Evolutionary conservation across 2,888 invertebrate genomes (phyloP).

Genomic region (Amphipoea oculea): DNA sequence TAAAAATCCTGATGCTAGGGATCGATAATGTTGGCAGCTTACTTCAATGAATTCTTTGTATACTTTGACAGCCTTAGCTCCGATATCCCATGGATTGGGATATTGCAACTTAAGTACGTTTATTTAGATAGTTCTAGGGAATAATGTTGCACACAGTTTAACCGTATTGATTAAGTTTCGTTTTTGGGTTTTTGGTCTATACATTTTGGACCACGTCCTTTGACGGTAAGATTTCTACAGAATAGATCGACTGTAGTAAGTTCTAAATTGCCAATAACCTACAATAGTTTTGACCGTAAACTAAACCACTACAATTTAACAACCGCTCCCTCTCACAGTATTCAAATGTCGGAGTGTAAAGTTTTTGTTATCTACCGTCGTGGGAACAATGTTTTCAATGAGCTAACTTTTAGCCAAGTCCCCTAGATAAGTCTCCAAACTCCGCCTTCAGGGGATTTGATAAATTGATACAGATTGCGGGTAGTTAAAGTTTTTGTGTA

Average conservation of each 20-base stretch:
- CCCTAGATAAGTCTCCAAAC: constrained; percentile 67
- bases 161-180: too few species aligned
- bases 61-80: too few species aligned
- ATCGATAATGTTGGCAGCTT: background rate
- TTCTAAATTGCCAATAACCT: background rate
- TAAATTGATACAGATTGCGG: constrained; percentile 78
- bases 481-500: constrained; percentile 70
- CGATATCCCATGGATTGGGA: too few species aligned
- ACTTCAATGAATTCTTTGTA: too few species aligned
- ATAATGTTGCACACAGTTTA: too few species aligned
- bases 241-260: background rate
- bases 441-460: constrained; percentile 68
- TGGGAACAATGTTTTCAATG: constrained; percentile 72
- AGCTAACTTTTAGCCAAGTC: constrained; percentile 70
- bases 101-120: too few species aligned
- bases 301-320: background rate
- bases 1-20: background rate
- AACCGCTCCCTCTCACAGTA: constrained; percentile 14
- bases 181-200: too few species aligned
- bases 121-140: too few species aligned
- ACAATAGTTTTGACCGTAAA: background rate
- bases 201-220: too few species aligned
- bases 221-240: background rate
- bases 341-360: constrained; percentile 46
- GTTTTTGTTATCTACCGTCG: constrained; percentile 48